These are phyloP conservation scores for Alosa sapidissima DNA, from an alignment of 2,797 vertebrate genomes.

Conservation along the genomic window DNA sequence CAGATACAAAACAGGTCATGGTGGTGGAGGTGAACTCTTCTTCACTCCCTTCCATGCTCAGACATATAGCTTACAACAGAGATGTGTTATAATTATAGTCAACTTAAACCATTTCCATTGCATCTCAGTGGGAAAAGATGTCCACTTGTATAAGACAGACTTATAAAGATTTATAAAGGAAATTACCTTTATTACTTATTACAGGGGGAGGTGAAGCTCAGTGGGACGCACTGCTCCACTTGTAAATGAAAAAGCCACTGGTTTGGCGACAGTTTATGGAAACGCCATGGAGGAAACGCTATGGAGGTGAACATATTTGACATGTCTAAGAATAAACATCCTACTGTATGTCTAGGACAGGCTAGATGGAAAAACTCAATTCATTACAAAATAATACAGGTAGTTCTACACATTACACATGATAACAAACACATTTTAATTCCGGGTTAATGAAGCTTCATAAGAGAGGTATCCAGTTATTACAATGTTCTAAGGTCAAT, in stretches of 20 bases:
- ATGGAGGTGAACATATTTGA: not conserved
- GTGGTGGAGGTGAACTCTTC: not conserved
- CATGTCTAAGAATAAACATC: not conserved
- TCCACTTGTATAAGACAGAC: not conserved
- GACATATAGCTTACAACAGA: not conserved
- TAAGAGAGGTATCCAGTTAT: not conserved
- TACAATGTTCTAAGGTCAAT: not conserved
- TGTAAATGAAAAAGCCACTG: not conserved
- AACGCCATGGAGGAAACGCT: no score
- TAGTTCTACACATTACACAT: constrained; percentile 9
- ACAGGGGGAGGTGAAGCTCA: not conserved
- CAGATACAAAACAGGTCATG: not conserved
- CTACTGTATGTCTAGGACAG: not conserved
- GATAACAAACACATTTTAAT: not conserved
- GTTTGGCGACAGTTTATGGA: not conserved
- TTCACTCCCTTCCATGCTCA: not conserved
- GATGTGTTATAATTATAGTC: not conserved
- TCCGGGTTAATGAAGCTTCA: not conserved
- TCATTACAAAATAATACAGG: not conserved
- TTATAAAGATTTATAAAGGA: not conserved
- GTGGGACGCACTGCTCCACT: no score
- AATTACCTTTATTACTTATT: not conserved
- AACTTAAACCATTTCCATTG: not conserved
- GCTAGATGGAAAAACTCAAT: not conserved
- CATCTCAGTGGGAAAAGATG: not conserved